Conservation (phyloP, 2,888 invertebrate genomes). For the Leptopilina myrica region DNA sequence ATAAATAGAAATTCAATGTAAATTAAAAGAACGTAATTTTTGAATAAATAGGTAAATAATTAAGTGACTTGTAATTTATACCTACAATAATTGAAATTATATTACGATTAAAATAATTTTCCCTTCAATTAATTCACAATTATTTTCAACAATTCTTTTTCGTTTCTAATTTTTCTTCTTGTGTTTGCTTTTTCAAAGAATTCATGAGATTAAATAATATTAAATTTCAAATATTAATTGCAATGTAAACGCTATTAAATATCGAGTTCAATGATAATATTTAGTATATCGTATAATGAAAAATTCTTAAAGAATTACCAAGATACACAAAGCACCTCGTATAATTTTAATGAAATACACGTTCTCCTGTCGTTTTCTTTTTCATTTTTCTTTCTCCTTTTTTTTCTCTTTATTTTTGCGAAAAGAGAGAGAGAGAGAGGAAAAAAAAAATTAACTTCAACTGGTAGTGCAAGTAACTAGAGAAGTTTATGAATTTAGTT, state of each 20-base stretch:
- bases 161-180: background rate
- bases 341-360: constrained; percentile 2
- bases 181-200: too few species aligned
- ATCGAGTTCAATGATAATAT: too few species aligned
- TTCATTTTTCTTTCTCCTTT: background rate
- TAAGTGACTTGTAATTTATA: too few species aligned
- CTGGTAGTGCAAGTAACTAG: constrained; percentile 20
- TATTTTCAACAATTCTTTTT: background rate
- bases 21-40: too few species aligned
- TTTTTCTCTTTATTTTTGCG: too few species aligned
- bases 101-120: too few species aligned
- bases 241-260: background rate
- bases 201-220: background rate
- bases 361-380: background rate
- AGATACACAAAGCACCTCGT: background rate
- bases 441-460: constrained; percentile 26
- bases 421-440: too few species aligned
- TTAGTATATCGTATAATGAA: too few species aligned
- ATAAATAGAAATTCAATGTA: too few species aligned
- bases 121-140: too few species aligned
- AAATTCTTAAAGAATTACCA: background rate
- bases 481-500: constrained; percentile 37
- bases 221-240: background rate
- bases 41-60: too few species aligned
- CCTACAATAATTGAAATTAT: too few species aligned